phyloP scores from a whole-genome alignment of 1,140 invertebrate genomes.

The Brachionus sp. region DNA sequence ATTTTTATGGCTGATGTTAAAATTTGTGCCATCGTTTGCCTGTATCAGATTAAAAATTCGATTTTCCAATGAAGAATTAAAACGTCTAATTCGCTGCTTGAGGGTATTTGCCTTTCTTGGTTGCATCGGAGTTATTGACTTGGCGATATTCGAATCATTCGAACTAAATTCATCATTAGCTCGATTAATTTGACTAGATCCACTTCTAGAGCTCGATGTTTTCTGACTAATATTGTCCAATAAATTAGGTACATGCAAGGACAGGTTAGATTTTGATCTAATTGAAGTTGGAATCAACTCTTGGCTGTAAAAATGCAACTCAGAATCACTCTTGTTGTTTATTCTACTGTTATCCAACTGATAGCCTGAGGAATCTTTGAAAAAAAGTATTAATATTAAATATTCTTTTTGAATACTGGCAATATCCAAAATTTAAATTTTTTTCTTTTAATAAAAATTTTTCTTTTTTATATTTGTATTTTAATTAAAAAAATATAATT shows the following conservation, averaged over 20 bases:
- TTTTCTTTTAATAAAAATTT: too few species aligned
- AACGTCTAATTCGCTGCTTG: conserved; percentile 13
- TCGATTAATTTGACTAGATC: neutral
- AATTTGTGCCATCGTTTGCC: neutral
- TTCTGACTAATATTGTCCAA: neutral
- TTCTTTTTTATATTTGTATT: too few species aligned
- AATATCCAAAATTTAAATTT: too few species aligned
- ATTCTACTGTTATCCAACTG: neutral
- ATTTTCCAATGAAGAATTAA: conserved; percentile 27
- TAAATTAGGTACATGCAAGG: neutral
- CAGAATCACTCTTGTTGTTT: conserved; percentile 14
- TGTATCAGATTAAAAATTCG: conserved; percentile 12
- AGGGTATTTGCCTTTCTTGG: neutral
- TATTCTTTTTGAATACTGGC: neutral
- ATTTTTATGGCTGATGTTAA: conserved; percentile 14
- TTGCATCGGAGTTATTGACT: neutral
- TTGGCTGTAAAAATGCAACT: neutral
- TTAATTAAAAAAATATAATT: too few species aligned
- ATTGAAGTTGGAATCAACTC: neutral
- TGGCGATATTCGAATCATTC: neutral
- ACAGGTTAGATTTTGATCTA: neutral
- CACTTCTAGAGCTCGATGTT: neutral
- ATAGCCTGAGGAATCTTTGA: neutral
- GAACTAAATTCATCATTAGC: neutral
- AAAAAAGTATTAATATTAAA: neutral